Base-by-base conservation (phyloP, 1,140 invertebrate species). In the Drosophila tsacasi region DNA sequence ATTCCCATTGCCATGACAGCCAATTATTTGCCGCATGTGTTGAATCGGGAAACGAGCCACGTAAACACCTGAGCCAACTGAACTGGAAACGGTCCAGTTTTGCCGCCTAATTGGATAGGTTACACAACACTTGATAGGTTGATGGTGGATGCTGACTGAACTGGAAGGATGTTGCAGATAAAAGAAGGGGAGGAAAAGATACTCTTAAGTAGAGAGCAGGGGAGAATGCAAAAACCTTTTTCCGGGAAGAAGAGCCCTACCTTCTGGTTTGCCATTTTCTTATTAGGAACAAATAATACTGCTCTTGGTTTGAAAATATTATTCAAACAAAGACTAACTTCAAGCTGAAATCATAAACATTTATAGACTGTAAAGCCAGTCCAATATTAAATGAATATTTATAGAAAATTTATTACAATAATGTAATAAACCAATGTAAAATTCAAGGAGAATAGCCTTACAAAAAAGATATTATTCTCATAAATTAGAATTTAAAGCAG, bases 21-120 rank as follows among this genome's bases (percentile, higher is more conserved):
- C 50, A 52, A 52, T 52, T 52, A 32, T 52, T 12, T 21, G 50
- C 30, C 50, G 50, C 50, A 52, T 52, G 50, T 52, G 50, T 52
- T 32, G 27, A 52, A 35, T 52, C n/a, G 50, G 50, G 50, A 19
- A 32, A 21, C 50, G 50, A 52, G 50, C 27, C 50, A 52, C 27
- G 50, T 52, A 52, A 52, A 52, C 50, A 52, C 50, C 50, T 52
- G 50, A 52, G 50, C 27, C 27, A 52, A 32, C 50, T 52, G 27
- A 32, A 19, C 50, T 52, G 50, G 50, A 52, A 52, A 21, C 50
- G 50, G 50, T 52, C 27, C 27, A 52, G 50, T 52, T 52, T 52
- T 32, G 50, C 50, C 50, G 27, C 27, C 50, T 52, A 52, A 52
- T 52, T 52, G 50, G 50, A 19, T 32, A 21, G 50, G 50, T 52